Conservation (phyloP, 2,113 vertebrate species). For the Seriola aureovittata region DNA sequence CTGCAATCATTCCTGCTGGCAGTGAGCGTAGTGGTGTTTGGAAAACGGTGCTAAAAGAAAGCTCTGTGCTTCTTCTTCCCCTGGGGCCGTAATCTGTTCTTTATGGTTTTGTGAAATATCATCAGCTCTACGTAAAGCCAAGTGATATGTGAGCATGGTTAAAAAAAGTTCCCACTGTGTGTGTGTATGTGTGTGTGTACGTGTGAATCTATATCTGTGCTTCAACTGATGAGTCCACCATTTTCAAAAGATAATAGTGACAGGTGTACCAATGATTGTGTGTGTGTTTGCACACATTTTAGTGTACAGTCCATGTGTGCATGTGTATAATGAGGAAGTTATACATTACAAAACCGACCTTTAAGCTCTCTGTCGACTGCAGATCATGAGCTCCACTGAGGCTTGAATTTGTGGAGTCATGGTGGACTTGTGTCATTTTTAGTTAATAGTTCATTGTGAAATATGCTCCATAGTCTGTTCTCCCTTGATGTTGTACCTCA, state of each 20-base stretch:
- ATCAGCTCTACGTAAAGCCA: slow-evolving; percentile 29
- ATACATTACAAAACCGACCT: neutral
- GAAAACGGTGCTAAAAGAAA: slow-evolving; percentile 22
- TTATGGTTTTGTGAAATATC: slow-evolving; percentile 45
- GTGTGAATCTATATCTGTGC: neutral
- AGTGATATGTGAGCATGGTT: slow-evolving; percentile 12
- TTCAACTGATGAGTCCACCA: neutral
- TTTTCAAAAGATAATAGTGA: neutral
- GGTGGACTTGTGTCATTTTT: slow-evolving; percentile 31
- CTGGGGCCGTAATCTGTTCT: slow-evolving; percentile 15
- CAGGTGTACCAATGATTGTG: neutral
- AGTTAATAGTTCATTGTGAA: slow-evolving; percentile 31
- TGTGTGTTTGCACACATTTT: neutral
- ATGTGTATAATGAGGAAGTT: neutral
- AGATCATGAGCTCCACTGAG: neutral
- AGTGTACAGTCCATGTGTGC: neutral
- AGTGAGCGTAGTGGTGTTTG: slow-evolving; percentile 1
- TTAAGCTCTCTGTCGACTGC: neutral
- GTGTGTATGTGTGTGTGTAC: neutral
- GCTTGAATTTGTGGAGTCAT: slow-evolving; percentile 28
- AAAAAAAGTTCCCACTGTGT: slow-evolving; percentile 22
- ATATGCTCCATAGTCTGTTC: slow-evolving; percentile 4
- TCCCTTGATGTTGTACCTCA: neutral
- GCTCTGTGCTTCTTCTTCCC: slow-evolving; percentile 2
- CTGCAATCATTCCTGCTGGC: slow-evolving; percentile 41